These are phyloP conservation scores for Drosophila peninsularis DNA, from an alignment of 2,888 invertebrate species.

Conservation along the genomic window DNA sequence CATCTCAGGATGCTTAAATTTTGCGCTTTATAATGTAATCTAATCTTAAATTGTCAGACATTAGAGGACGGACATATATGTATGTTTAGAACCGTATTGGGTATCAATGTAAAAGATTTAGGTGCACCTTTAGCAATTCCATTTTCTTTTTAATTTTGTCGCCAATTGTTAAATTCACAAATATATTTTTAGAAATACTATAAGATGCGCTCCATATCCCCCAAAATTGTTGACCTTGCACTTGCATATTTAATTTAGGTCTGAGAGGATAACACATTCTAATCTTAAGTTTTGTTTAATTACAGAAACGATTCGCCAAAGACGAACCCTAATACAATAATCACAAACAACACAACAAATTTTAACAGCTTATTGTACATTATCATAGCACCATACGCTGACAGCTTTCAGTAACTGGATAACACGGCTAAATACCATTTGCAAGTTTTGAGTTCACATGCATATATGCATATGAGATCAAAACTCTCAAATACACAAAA, in stretches of 20 bases:
- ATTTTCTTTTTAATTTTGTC: background rate
- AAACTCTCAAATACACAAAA: slow-evolving; percentile 22
- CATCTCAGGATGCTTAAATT: background rate
- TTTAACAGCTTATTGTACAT: slow-evolving; percentile 52
- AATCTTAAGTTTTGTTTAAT: slow-evolving; percentile 72
- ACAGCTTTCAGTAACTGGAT: slow-evolving; percentile 59
- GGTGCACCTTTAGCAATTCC: background rate
- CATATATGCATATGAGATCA: slow-evolving; percentile 30
- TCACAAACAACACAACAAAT: slow-evolving; percentile 49
- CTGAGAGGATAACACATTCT: slow-evolving; percentile 36
- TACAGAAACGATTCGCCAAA: slow-evolving; percentile 86
- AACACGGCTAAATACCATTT: slow-evolving; percentile 43
- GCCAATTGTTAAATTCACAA: slow-evolving; percentile 9
- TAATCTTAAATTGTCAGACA: slow-evolving; percentile 2
- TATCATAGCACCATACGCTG: slow-evolving; percentile 58
- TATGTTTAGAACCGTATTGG: background rate
- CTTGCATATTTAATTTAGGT: slow-evolving; percentile 8
- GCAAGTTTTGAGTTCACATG: too few relatives aligned
- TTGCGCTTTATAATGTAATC: background rate
- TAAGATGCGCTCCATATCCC: background rate
- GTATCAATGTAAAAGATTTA: background rate
- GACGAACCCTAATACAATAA: slow-evolving; percentile 75
- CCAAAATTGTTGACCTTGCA: slow-evolving; percentile 7
- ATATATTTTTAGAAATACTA: background rate
- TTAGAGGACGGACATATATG: background rate